Evolutionary conservation across 37 sponge, comb jelly and placozoan genomes (phyloP).

Genomic region (Hexactinellida sp.): DNA sequence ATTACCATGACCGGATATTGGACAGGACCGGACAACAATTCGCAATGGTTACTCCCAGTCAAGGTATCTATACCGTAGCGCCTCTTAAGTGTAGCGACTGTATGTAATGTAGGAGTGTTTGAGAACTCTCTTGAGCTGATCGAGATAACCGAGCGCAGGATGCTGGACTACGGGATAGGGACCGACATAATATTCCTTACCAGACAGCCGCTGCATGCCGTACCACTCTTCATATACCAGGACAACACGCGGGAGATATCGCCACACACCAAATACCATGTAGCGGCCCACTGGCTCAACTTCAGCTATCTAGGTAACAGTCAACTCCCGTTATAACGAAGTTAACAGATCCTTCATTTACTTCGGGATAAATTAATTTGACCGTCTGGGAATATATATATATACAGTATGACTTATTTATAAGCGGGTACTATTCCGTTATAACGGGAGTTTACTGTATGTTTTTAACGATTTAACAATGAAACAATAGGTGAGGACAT

Average conservation of each 20-base stretch:
- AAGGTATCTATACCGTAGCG: slow-evolving; percentile 70
- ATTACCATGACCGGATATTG: slow-evolving; percentile 53
- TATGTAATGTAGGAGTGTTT: slow-evolving; percentile 20
- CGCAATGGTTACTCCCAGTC: slow-evolving; percentile 76
- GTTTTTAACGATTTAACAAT: neutral
- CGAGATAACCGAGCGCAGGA: slow-evolving; percentile 39
- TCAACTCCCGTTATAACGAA: too few species aligned
- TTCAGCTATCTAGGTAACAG: slow-evolving; percentile 18
- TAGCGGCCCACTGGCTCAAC: slow-evolving; percentile 82
- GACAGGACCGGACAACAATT: slow-evolving; percentile 72
- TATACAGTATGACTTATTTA: neutral
- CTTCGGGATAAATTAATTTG: too few species aligned
- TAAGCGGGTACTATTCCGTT: too few species aligned
- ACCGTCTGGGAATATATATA: too few species aligned
- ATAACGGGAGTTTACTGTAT: too few species aligned
- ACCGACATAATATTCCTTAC: slow-evolving; percentile 77
- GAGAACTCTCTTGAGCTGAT: slow-evolving; percentile 53
- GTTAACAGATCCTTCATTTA: too few species aligned
- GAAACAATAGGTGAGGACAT: neutral
- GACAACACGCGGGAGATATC: neutral
- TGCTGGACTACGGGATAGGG: slow-evolving; percentile 53
- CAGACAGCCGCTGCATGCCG: slow-evolving; percentile 77
- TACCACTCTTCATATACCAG: slow-evolving; percentile 64
- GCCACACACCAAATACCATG: neutral
- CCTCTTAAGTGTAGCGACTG: too few species aligned